These are phyloP conservation scores for Isaurus tuberculatus DNA, from an alignment of 92 coral and sea anemone species.

Conservation along the genomic window DNA sequence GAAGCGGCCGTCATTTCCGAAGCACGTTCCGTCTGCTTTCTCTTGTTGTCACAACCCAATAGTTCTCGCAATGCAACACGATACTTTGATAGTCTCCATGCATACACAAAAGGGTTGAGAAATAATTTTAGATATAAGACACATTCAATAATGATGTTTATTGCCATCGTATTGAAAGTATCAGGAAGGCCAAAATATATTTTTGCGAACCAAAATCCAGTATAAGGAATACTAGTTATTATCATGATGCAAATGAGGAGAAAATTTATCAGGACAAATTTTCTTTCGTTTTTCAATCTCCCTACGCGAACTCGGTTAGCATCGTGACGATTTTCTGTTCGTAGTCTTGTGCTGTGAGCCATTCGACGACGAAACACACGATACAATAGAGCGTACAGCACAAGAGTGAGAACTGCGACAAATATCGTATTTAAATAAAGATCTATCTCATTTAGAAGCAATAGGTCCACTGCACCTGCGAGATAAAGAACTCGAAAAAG, in stretches of 20 bases:
- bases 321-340: conserved; percentile 22
- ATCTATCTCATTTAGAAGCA: background rate
- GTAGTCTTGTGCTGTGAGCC: background rate
- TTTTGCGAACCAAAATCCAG: conserved; percentile 2
- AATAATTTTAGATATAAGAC: background rate
- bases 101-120: conserved; percentile 37
- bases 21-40: background rate
- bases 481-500: conserved; percentile 15
- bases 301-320: background rate
- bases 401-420: background rate
- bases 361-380: conserved; percentile 27
- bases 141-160: background rate
- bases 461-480: background rate
- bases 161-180: background rate
- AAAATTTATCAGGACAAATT: conserved; percentile 18
- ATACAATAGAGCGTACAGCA: conserved; percentile 16
- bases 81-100: conserved; percentile 35
- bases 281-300: conserved; percentile 8
- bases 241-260: conserved; percentile 6
- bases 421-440: conserved; percentile 14
- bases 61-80: conserved; percentile 23
- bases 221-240: background rate
- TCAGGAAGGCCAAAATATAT: background rate
- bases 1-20: conserved; percentile 12
- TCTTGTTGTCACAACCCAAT: background rate